Evolutionary conservation across 2,113 vertebrate genomes (phyloP), one percentile per base, ranked within the genome.

Genomic region (Malaclemys terrapin): DNA sequence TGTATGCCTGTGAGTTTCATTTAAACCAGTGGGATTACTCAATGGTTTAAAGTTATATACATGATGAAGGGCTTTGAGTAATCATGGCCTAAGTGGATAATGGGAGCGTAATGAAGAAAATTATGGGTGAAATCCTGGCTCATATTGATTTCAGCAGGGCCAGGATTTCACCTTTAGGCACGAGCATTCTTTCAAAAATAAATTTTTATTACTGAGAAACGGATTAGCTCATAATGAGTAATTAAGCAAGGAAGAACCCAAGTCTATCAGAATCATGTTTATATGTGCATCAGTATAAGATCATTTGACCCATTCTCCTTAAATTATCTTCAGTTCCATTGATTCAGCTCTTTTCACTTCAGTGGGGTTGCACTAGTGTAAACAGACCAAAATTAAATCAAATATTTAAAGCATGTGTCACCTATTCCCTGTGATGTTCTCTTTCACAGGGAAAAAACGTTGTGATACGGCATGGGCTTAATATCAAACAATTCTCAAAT

Each of bases 341-440:
- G 75, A n/a, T 84, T 69, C 27, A 57, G n/a, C 4, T 76, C 31
- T 29, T 24, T 5, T 31, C 19, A 31, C 14, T 75, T 38, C 2
- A 24, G 3, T 0, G 1, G 1, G 3, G 5, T 49, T 16, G 38
- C 75, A 72, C n/a, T 12, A 84, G 1, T 2, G 9, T 31, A 78
- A 82, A 47, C 4, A 12, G 11, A 47, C 1, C 1, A 80, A 5
- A 83, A 42, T 69, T 16, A 91, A 65, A 35, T 3, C 8, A 2
- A 11, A 20, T 4, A 22, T 65, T 82, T 53, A 35, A 85, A 93
- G 92, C 12, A 17, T 6, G 20, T 87, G 1, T 82, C 57, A 0
- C 24, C 35, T 75, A 42, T 75, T 42, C 69, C 29, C n/a, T 12
- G 54, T 5, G 24, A 5, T 42, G 1, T 9, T 84, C 22, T 84